phyloP scores from a whole-genome alignment of 2,888 invertebrate species.

The Tineola bisselliella region DNA sequence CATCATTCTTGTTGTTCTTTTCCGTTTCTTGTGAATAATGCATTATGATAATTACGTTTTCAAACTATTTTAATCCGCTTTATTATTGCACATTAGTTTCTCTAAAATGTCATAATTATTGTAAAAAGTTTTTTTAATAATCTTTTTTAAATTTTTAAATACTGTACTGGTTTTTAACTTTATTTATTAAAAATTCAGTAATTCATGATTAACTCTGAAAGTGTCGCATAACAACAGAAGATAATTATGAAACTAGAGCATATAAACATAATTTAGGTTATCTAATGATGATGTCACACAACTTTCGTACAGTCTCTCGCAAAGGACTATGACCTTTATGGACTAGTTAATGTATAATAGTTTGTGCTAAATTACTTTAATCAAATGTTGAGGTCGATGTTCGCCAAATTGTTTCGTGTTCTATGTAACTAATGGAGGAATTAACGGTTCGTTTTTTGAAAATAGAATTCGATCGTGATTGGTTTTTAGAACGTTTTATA shows the following conservation, averaged over 20 bases:
- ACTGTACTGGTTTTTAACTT: no score
- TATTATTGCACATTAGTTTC: no score
- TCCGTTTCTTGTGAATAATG: no score
- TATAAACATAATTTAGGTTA: neutral
- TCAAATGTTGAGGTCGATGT: neutral
- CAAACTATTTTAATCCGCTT: no score
- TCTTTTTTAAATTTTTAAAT: no score
- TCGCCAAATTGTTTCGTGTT: neutral
- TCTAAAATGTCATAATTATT: no score
- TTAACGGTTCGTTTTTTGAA: neutral
- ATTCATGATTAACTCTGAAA: neutral
- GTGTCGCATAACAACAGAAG: neutral
- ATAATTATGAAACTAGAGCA: neutral
- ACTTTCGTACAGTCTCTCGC: neutral
- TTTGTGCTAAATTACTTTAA: neutral
- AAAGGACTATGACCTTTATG: neutral
- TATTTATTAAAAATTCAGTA: no score
- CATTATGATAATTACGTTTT: no score
- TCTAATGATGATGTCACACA: neutral
- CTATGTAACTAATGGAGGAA: neutral
- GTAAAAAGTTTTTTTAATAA: no score
- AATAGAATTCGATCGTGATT: no score
- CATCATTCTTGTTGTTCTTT: no score
- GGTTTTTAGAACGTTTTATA: no score
- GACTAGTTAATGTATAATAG: neutral